phyloP scores from a whole-genome alignment of 2,113 vertebrate genomes.

The Aptenodytes forsteri region DNA sequence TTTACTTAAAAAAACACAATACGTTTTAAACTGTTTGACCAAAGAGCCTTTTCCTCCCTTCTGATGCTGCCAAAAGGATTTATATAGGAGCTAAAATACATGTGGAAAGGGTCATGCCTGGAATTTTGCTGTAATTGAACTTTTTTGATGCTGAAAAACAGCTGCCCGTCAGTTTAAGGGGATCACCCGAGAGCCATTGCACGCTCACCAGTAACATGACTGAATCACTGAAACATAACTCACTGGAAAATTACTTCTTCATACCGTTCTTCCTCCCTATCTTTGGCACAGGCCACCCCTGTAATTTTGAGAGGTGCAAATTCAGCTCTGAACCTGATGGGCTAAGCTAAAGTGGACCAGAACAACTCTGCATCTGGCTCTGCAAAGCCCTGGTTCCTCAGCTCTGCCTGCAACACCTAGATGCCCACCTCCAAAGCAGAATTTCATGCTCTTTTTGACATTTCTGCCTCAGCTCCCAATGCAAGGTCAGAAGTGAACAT shows the following conservation, averaged over 20 bases:
- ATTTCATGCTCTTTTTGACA: not conserved
- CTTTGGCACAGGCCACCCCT: not conserved
- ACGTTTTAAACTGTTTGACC: slow-evolving; percentile 41
- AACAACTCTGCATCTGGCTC: not conserved
- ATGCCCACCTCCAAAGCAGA: not conserved
- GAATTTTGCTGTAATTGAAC: slow-evolving; percentile 4
- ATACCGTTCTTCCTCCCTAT: not conserved
- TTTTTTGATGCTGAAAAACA: slow-evolving; percentile 18
- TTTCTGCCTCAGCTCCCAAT: not conserved
- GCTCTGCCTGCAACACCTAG: not conserved
- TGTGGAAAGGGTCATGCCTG: slow-evolving; percentile 25
- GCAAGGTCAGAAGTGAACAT: not conserved
- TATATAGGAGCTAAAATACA: slow-evolving; percentile 39
- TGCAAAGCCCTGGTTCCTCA: not conserved
- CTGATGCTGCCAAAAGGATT: slow-evolving; percentile 43
- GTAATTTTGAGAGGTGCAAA: not conserved
- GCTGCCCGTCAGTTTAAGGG: not conserved
- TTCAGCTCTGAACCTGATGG: not conserved
- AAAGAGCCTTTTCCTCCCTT: slow-evolving; percentile 38
- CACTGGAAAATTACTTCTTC: not conserved
- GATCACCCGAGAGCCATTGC: not conserved
- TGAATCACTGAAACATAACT: not conserved
- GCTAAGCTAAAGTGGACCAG: not conserved
- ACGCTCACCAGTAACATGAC: not conserved
- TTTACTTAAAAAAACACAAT: slow-evolving; percentile 53